phyloP scores from a whole-genome alignment of 2,797 vertebrate species.

The Aplochiton taeniatus region DNA sequence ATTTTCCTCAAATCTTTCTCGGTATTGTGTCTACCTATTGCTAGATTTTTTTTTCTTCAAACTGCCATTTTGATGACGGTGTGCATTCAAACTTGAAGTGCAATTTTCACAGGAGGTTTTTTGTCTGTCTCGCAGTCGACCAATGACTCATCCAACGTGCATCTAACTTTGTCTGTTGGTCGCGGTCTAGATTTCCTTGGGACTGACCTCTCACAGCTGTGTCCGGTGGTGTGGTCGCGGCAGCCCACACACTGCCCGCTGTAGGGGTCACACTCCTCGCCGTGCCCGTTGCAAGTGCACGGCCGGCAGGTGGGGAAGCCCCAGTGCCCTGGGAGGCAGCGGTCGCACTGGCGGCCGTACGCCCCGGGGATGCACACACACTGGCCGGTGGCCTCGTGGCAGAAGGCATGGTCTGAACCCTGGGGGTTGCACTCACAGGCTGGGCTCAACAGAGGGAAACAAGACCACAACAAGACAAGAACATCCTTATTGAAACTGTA shows the following conservation, averaged over 20 bases:
- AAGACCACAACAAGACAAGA: background rate
- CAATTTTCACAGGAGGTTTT: too few species aligned
- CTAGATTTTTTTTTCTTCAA: too few species aligned
- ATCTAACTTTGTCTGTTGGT: too few species aligned
- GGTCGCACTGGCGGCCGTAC: slow-evolving; percentile 86
- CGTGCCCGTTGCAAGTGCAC: slow-evolving; percentile 90
- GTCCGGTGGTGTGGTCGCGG: slow-evolving; percentile 83
- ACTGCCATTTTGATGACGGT: too few species aligned
- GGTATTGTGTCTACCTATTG: too few species aligned
- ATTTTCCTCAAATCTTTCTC: background rate
- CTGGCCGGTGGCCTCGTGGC: slow-evolving; percentile 84
- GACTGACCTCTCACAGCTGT: slow-evolving; percentile 87
- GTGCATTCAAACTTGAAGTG: too few species aligned
- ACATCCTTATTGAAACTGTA: too few species aligned
- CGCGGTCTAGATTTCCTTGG: too few species aligned
- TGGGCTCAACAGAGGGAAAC: slow-evolving; percentile 44
- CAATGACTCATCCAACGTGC: too few species aligned
- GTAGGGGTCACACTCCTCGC: slow-evolving; percentile 80
- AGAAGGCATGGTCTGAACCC: slow-evolving; percentile 85
- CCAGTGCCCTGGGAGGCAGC: slow-evolving; percentile 91
- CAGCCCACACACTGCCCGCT: slow-evolving; percentile 85
- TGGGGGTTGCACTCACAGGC: slow-evolving; percentile 85
- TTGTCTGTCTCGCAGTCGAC: too few species aligned
- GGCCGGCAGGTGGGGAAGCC: slow-evolving; percentile 90
- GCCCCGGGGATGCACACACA: slow-evolving; percentile 85